Evolutionary conservation across 2,113 vertebrate species (phyloP), one percentile per base, ranked within the genome.

Genomic region (Hippocampus mohnikei): DNA sequence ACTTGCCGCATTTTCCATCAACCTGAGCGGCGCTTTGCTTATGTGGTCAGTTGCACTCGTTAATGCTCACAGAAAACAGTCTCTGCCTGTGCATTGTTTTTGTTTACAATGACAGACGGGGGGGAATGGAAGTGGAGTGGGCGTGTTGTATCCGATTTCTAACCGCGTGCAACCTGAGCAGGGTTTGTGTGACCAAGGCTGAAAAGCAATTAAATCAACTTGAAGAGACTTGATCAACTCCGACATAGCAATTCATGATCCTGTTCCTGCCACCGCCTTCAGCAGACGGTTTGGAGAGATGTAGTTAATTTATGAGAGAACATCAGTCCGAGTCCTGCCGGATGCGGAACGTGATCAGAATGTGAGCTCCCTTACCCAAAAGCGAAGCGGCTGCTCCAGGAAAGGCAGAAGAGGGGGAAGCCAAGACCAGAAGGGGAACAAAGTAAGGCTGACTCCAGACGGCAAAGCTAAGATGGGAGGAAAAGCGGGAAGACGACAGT

Each of bases 121-220:
- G 41, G 13, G 48, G 55, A 41, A 25, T 59, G 60, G 73, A 76
- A 76, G 62, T 80, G 72, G 81, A 68, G 76, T 83, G 75, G 71
- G 77, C 79, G 84, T 72, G 78, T 87, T 25, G 73, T 76, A 69
- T 85, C 79, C 67, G 72, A 73, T 90, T 86, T 81, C 81, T 62
- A 73, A 77, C 66, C 74, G 73, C 68, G 70, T 87, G 86, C 73
- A 88, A 88, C 75, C 80, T 81, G 80, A 86, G 84, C 80, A 23
- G 67, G 64, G 71, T 66, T 82, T 8, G 76, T 66, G 44, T 76
- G 81, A 72, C 84, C 85, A 13, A 48, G 46, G 8, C 4, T 37
- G 16, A 52, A n/a, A 65, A 15, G 2, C 12, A 44, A 65, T 65
- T 46, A 46, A 65, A 27, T 9, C 40, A 64, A 11, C 9, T 12